Base-by-base conservation (phyloP, 2,113 vertebrate genomes). In the Plectropomus leopardus region DNA sequence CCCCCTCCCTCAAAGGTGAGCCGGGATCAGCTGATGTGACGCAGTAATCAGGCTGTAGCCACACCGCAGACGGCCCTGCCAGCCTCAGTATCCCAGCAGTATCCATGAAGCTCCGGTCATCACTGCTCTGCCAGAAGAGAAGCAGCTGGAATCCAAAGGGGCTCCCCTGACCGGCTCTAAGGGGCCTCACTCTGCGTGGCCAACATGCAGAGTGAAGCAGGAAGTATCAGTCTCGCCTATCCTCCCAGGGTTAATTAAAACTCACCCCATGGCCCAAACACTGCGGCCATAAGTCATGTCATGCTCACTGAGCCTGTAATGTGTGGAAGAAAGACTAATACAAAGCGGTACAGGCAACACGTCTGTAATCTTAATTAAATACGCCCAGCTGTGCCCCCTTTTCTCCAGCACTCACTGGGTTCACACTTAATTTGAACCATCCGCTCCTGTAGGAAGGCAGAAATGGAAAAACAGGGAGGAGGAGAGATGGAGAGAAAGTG, bases 221-320 rank as follows among this genome's bases (percentile, higher is more conserved):
- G 65, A 73, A 66, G 55, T 59, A 65, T 63, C 68, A 28, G 55
- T 55, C 51, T 44, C 15, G 15, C 34, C 72, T 45, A 57, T 69
- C 58, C 70, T 82, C 76, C n/a, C 74, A 21, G 78, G 85, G 67
- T 86, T 87, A 84, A 92, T 92, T 76, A 78, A 77, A 78, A 65
- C 34, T 73, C 72, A 40, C 48, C 65, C 59, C 51, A 50, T 26
- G 36, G 63, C 69, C 55, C 32, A 83, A 80, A 84, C 72, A 63
- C 61, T 47, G 36, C 14, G 15, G 48, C 70, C 72, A 81, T 88
- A 82, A 78, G 83, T 88, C 73, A 88, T 84, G 76, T 86, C 85
- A 32, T 40, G 32, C 58, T 53, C 44, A 24, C 53, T 65, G 77
- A 80, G 48, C 68, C 69, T 45, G 60, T 53, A 76, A 75, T 76